Conservation (phyloP, 2,797 vertebrate genomes). For the Bryconaethiops microstoma region DNA sequence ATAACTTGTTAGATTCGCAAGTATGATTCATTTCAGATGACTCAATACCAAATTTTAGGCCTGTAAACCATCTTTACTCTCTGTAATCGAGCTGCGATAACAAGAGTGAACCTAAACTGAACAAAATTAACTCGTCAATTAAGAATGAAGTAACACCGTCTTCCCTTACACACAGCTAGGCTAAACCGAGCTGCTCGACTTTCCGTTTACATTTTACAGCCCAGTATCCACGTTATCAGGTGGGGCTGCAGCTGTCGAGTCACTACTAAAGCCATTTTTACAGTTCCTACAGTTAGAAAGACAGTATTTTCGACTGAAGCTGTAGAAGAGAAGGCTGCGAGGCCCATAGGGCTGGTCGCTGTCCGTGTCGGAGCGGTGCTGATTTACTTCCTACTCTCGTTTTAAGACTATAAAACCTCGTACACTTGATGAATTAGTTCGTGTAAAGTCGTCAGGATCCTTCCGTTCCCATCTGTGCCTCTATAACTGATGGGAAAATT, state of each 20-base stretch:
- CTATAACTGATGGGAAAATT: not conserved
- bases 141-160: not conserved
- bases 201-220: not conserved
- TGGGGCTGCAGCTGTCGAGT: no score
- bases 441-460: not conserved
- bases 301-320: no score
- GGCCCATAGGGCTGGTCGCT: slow-evolving; percentile 67
- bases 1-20: no score
- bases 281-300: no score
- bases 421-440: not conserved
- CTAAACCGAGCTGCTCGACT: not conserved
- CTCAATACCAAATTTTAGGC: not conserved
- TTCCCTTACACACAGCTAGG: no score
- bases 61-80: not conserved
- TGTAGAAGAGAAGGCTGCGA: not conserved
- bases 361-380: slow-evolving; percentile 83
- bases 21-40: no score
- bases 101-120: not conserved
- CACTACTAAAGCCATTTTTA: no score
- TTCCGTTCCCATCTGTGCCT: not conserved
- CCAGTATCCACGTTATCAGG: no score
- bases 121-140: not conserved
- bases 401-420: not conserved
- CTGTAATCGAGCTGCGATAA: not conserved
- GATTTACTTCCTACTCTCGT: slow-evolving; percentile 68